Conservation (phyloP, 2,797 vertebrate genomes). For the Yasuhikotakia modesta region DNA sequence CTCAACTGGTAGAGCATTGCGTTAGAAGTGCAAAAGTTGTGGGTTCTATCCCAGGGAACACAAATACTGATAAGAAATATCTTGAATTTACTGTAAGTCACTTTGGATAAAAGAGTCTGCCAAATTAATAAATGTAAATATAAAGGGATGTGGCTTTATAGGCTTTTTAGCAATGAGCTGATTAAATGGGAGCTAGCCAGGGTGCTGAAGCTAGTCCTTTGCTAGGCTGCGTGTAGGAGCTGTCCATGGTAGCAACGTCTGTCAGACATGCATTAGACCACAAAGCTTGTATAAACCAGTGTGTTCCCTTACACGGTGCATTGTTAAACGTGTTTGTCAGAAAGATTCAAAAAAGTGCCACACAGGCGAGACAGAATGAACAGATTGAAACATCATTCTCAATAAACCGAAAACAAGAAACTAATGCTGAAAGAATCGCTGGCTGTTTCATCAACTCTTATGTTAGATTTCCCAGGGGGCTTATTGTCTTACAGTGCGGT, state of each 20-base stretch:
- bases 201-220: constrained; percentile 19
- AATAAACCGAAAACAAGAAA: neutral
- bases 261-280: neutral
- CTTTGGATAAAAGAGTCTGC: no score
- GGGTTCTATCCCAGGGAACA: no score
- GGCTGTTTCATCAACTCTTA: constrained; percentile 5
- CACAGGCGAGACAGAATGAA: neutral
- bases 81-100: no score
- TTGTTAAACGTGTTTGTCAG: neutral
- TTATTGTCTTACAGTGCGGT: constrained; percentile 33
- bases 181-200: constrained; percentile 8
- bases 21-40: no score
- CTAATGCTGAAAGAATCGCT: neutral
- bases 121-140: no score
- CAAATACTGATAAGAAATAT: no score
- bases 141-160: neutral
- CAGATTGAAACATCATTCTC: constrained; percentile 1
- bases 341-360: neutral
- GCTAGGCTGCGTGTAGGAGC: neutral
- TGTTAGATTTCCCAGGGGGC: constrained; percentile 16
- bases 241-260: neutral
- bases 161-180: neutral
- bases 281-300: neutral
- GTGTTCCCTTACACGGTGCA: neutral
- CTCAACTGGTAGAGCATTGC: no score